Conservation (phyloP, 2,888 invertebrate species). For the Boloria selene region DNA sequence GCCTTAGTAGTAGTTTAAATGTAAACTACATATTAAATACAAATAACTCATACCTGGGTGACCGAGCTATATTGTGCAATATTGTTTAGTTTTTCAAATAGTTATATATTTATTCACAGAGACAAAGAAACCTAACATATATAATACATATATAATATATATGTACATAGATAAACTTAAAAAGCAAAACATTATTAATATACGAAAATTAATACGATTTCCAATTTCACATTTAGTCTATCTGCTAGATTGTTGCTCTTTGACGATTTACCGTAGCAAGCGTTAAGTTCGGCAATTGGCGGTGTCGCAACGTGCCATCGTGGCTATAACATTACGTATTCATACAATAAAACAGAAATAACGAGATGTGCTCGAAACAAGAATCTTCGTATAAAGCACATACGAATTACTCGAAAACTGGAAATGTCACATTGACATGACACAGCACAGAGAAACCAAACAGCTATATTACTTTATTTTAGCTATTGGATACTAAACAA, state of each 20-base stretch:
- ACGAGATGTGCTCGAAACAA: constrained; percentile 66
- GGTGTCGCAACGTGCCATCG: constrained; percentile 65
- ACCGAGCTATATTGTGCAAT: too few relatives aligned
- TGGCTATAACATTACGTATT: constrained; percentile 69
- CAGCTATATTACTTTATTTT: background rate
- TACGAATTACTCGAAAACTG: constrained; percentile 37
- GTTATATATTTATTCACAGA: too few relatives aligned
- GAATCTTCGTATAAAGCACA: constrained; percentile 44
- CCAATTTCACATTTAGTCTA: background rate
- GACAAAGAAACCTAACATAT: too few relatives aligned
- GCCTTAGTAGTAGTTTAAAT: too few relatives aligned
- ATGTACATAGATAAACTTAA: too few relatives aligned
- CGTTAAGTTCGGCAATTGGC: constrained; percentile 70
- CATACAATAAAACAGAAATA: constrained; percentile 80
- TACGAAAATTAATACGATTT: too few relatives aligned
- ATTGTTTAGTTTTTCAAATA: too few relatives aligned
- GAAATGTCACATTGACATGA: constrained; percentile 41
- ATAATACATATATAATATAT: too few relatives aligned
- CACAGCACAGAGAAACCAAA: constrained; percentile 28
- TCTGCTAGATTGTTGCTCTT: constrained; percentile 49
- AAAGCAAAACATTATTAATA: too few relatives aligned
- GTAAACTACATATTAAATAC: too few relatives aligned
- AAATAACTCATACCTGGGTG: too few relatives aligned
- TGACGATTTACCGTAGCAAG: constrained; percentile 64
- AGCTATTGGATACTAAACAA: too few relatives aligned